phyloP scores from a whole-genome alignment of 2,797 vertebrate genomes.

The Mus spretus region DNA sequence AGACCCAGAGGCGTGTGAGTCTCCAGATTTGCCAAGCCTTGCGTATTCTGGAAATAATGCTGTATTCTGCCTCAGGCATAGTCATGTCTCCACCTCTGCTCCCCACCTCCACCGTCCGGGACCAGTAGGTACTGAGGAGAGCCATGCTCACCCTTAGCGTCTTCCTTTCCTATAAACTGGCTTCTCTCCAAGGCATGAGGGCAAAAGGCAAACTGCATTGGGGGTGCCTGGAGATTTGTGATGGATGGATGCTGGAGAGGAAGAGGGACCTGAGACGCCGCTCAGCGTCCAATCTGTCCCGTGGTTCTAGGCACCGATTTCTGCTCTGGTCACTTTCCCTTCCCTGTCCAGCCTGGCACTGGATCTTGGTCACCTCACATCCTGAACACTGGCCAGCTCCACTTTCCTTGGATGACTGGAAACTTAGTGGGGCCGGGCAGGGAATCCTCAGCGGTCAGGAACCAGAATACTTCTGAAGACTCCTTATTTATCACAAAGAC shows the following conservation, averaged over 20 bases:
- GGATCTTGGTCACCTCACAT: neutral
- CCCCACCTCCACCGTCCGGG: neutral
- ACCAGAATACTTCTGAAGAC: constrained; percentile 3
- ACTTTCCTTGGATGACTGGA: constrained; percentile 57
- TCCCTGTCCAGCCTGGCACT: neutral
- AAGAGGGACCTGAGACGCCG: neutral
- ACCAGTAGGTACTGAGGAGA: neutral
- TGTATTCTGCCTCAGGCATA: neutral
- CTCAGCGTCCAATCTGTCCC: neutral
- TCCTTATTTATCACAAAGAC: neutral
- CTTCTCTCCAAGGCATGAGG: neutral
- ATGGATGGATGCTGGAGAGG: neutral
- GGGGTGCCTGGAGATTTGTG: neutral
- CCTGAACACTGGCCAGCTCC: neutral
- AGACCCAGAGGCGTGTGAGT: neutral
- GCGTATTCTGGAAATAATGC: neutral
- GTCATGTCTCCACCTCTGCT: no score
- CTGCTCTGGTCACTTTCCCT: neutral
- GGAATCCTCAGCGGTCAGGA: neutral
- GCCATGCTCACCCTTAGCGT: neutral
- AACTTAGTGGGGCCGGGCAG: neutral
- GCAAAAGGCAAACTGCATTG: neutral
- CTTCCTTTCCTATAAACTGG: neutral
- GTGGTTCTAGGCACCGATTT: neutral
- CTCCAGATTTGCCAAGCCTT: neutral